Evolutionary conservation across 2,888 invertebrate genomes (phyloP).

Genomic region (Meteorus cinctellus): DNA sequence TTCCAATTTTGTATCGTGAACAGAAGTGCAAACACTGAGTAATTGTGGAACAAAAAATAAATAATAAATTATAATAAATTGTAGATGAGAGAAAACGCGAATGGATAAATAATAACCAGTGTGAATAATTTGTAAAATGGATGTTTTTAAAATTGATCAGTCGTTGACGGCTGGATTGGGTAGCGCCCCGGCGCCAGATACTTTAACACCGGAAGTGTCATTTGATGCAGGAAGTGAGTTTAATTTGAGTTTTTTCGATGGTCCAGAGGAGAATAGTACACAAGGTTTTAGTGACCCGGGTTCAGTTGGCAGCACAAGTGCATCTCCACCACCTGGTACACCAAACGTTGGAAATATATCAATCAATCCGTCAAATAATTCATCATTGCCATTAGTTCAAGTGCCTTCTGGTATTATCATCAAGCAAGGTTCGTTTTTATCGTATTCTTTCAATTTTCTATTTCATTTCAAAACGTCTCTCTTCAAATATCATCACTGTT

Average conservation of each 20-base stretch:
- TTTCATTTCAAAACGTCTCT: no score
- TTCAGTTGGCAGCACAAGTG: slow-evolving; percentile 76
- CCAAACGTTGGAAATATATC: slow-evolving; percentile 58
- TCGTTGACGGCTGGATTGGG: slow-evolving; percentile 79
- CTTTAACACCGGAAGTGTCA: slow-evolving; percentile 79
- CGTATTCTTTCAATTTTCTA: no score
- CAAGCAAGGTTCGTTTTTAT: slow-evolving; percentile 70
- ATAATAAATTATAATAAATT: slow-evolving; percentile 3
- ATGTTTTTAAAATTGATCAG: slow-evolving; percentile 83
- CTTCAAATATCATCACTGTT: no score
- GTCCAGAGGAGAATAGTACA: slow-evolving; percentile 79
- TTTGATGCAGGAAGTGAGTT: slow-evolving; percentile 86
- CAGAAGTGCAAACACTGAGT: not conserved
- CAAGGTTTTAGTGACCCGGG: slow-evolving; percentile 82
- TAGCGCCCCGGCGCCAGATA: slow-evolving; percentile 78
- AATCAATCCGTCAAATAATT: slow-evolving; percentile 63
- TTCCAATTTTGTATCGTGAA: not conserved
- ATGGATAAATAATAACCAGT: slow-evolving; percentile 40
- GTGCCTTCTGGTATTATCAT: slow-evolving; percentile 70
- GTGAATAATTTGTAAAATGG: slow-evolving; percentile 75
- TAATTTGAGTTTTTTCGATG: slow-evolving; percentile 87
- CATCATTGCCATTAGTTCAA: slow-evolving; percentile 66
- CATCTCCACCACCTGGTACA: slow-evolving; percentile 70
- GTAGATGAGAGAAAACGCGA: not conserved
- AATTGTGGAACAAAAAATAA: not conserved